Evolutionary conservation across 1,140 invertebrate genomes (phyloP).

Genomic region (Latrodectus geometricus): DNA sequence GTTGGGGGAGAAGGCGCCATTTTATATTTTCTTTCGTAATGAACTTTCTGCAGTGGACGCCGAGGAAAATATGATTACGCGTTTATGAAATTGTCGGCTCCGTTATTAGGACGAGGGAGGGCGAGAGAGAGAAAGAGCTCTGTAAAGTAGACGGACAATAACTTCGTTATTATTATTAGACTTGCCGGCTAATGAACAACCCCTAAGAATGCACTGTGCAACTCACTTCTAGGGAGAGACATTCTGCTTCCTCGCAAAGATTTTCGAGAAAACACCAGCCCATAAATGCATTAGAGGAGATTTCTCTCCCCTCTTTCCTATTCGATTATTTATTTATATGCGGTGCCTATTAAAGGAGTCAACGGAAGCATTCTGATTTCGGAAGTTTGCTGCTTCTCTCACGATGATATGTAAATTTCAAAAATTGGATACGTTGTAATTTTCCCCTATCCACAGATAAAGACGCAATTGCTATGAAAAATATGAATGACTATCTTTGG

Average conservation of each 20-base stretch:
- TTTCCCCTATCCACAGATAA: too few relatives aligned
- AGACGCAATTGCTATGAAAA: too few relatives aligned
- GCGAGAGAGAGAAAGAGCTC: not conserved
- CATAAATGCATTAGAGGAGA: constrained; percentile 56
- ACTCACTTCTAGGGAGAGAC: not conserved
- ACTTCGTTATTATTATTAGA: constrained; percentile 62
- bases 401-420: too few relatives aligned
- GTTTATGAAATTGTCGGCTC: constrained; percentile 55
- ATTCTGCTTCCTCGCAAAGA: constrained; percentile 16
- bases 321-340: constrained; percentile 56
- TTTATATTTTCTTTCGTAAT: constrained; percentile 60
- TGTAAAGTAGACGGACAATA: constrained; percentile 58
- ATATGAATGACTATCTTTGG: too few relatives aligned
- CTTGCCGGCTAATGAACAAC: constrained; percentile 32
- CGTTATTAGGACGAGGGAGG: not conserved
- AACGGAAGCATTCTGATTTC: not conserved
- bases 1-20: constrained; percentile 14
- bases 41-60: constrained; percentile 47
- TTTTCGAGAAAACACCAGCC: not conserved
- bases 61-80: constrained; percentile 56
- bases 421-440: too few relatives aligned
- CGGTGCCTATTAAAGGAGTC: constrained; percentile 10
- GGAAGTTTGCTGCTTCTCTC: not conserved
- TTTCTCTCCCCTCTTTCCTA: constrained; percentile 31
- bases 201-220: constrained; percentile 18